Evolutionary conservation across 2,113 vertebrate genomes (phyloP).

Genomic region (Epinephelus lanceolatus): DNA sequence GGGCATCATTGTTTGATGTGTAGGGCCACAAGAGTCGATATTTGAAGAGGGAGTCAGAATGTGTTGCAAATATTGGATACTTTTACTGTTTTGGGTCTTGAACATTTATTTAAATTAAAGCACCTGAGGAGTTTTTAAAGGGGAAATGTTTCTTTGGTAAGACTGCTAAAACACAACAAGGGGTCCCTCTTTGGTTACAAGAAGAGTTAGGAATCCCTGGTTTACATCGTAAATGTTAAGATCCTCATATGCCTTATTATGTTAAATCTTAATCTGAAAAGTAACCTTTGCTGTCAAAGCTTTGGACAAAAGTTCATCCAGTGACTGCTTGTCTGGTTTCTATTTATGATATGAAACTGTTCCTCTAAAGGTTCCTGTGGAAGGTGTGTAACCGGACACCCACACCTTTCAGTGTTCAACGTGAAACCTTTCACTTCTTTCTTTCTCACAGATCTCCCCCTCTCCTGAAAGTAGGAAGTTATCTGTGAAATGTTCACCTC

Average conservation of each 20-base stretch:
- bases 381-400: slow-evolving; percentile 24
- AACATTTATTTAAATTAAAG: not conserved
- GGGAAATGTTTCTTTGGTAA: not conserved
- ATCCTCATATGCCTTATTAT: not conserved
- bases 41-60: too few relatives aligned
- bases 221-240: not conserved
- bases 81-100: not conserved
- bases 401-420: slow-evolving; percentile 59
- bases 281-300: not conserved
- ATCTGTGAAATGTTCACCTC: slow-evolving; percentile 66
- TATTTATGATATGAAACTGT: slow-evolving; percentile 22
- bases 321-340: slow-evolving; percentile 19
- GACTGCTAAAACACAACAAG: not conserved
- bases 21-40: too few relatives aligned
- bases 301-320: not conserved
- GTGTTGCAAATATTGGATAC: not conserved
- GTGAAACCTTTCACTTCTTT: slow-evolving; percentile 79
- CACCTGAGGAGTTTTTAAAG: not conserved
- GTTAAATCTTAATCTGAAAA: not conserved
- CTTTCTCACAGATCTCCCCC: slow-evolving; percentile 65
- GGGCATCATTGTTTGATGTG: too few relatives aligned
- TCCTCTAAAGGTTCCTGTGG: slow-evolving; percentile 19
- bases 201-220: not conserved
- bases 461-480: slow-evolving; percentile 86
- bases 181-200: not conserved